Conservation (phyloP, 2,113 vertebrate species). For the Pseudopodoces humilis region DNA sequence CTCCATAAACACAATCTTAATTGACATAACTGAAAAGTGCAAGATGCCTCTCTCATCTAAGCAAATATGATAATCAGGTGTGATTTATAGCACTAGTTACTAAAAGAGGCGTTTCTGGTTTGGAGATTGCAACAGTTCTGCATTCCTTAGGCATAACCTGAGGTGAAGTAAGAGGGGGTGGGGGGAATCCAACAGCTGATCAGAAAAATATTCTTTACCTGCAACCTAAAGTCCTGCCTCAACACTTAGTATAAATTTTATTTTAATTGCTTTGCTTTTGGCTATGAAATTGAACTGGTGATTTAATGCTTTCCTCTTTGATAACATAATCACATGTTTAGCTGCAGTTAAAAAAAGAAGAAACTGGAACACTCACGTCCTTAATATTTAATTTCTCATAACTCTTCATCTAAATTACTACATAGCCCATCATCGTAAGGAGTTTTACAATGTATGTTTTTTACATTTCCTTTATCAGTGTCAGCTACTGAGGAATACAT, state of each 20-base stretch:
- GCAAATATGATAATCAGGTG: constrained; percentile 4
- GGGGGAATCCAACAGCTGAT: not conserved
- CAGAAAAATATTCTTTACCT: not conserved
- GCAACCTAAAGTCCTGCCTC: not conserved
- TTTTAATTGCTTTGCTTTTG: constrained; percentile 60
- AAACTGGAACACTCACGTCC: not conserved
- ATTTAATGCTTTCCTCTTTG: not conserved
- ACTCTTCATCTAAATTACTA: not conserved
- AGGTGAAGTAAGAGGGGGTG: not conserved
- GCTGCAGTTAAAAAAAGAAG: not conserved
- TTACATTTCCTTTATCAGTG: not conserved
- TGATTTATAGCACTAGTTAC: constrained; percentile 50
- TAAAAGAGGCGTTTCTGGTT: constrained; percentile 34
- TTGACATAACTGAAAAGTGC: constrained; percentile 23
- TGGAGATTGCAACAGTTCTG: not conserved
- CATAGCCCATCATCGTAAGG: fast-evolving
- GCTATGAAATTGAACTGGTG: constrained; percentile 27
- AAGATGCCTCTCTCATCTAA: constrained; percentile 6
- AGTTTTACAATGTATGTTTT: not conserved
- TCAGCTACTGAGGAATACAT: not conserved
- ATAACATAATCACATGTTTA: not conserved
- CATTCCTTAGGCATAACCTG: constrained; percentile 1
- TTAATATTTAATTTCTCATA: not conserved
- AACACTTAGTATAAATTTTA: constrained; percentile 20
- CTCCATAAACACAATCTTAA: constrained; percentile 16